phyloP scores from a whole-genome alignment of 2,113 vertebrate genomes.

The Camelus bactrianus region DNA sequence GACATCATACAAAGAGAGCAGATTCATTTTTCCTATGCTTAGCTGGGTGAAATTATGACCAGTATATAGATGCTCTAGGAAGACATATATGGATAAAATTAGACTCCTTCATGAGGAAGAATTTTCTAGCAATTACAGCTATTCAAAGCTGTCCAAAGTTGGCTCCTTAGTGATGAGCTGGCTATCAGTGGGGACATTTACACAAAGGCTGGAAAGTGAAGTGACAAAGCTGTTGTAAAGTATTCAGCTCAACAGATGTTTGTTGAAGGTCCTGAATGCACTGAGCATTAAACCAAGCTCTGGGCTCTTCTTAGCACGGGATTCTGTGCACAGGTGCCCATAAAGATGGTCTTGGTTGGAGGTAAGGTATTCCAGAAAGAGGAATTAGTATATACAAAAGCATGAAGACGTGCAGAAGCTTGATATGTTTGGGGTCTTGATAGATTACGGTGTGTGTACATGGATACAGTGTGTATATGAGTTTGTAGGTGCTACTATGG shows the following conservation, averaged over 20 bases:
- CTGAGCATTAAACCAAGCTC: not conserved
- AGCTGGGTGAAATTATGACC: not conserved
- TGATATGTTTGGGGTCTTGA: not conserved
- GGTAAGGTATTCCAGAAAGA: not conserved
- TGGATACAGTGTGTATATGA: no score
- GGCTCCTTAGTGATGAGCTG: not conserved
- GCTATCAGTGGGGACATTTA: not conserved
- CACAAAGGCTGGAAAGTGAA: not conserved
- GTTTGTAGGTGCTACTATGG: not conserved
- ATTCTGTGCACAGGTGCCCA: rapidly evolving
- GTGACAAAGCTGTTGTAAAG: not conserved
- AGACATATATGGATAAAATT: not conserved
- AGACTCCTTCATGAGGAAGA: not conserved
- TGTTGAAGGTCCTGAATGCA: not conserved
- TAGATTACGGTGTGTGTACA: not conserved
- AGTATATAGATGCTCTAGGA: not conserved
- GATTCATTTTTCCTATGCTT: conserved; percentile 15
- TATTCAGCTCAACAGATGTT: not conserved
- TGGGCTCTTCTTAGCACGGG: not conserved
- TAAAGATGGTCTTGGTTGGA: not conserved
- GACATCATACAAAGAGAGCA: not conserved
- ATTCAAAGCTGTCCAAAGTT: not conserved
- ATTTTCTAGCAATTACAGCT: not conserved
- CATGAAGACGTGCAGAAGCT: not conserved
- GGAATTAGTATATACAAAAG: not conserved